Base-by-base conservation (phyloP, 2,113 vertebrate genomes). In the Epinephelus fuscoguttatus region DNA sequence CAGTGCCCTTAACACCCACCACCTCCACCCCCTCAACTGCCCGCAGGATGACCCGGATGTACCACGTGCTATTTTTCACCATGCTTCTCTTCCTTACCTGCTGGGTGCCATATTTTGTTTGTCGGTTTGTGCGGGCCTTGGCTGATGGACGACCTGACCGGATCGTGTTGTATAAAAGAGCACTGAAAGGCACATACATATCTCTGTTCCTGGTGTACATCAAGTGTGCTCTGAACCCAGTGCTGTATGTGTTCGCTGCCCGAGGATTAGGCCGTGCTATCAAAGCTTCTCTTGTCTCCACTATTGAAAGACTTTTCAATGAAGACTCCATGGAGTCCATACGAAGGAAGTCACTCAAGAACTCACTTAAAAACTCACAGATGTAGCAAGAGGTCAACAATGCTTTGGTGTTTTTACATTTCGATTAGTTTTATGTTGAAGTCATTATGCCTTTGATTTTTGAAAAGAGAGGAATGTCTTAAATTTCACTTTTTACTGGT, bases 101-200 rank as follows among this genome's bases (percentile, higher is more conserved):
- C 72, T 96, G 96, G 96, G 95, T 96, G 55, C 96, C 96, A 3
- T 96, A 96, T 69, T 96, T 96, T 75, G 89, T 92, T 23, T 95
- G 91, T 77, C 94, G 96, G 14, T 95, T 96, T 77, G 14, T 96
- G 40, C 62, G 18, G 14, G 87, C 91, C 4, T 72, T 96, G 68
- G 13, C 75, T 0, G 0, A 2, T 0, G 6, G 0, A 0, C 0
- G 0, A 0, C 0, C 53, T 0, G 1, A 59, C 0, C 23, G 25
- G 70, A 0, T 0, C 0, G 0, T 3, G 0, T 6, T 89, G 7
- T 0, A 4, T 0, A 0, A 0, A 0, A 1, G 14, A n/a, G 66
- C 88, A 23, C 0, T 0, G 0, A 0, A 0, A 0, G 53, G 84
- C 5, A 52, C 3, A 4, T 96, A 96, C 53, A 61, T 93, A 10